Percentiles rank a stretch among this genome's conserved stretches.
Evolutionary conservation across 1,140 invertebrate species (phyloP).

Genomic region (Achatina immaculata): DNA sequence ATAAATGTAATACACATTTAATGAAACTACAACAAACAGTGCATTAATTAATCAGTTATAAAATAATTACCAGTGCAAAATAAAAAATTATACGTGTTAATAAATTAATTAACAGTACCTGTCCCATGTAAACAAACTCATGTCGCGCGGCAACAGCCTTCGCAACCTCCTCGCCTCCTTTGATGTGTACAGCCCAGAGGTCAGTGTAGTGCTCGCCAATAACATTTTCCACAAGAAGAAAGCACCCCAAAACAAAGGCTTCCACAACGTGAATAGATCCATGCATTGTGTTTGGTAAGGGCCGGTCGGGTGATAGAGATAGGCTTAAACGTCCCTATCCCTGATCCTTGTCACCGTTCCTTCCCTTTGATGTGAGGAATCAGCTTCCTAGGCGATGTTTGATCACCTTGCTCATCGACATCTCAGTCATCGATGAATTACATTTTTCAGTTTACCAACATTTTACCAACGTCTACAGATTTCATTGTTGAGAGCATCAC

Average conservation of each 20-base stretch:
- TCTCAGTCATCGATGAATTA: slow-evolving; percentile 26
- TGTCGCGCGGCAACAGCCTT: slow-evolving; percentile 51
- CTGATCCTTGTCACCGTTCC: slow-evolving; percentile 15
- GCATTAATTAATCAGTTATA: too few species aligned
- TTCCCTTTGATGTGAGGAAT: slow-evolving; percentile 21
- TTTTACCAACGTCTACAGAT: not conserved
- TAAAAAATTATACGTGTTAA: too few species aligned
- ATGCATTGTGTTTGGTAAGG: slow-evolving; percentile 50
- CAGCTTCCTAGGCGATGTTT: not conserved
- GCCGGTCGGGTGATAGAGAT: slow-evolving; percentile 40
- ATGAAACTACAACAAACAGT: too few species aligned
- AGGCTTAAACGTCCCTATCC: slow-evolving; percentile 24
- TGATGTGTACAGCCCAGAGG: slow-evolving; percentile 58
- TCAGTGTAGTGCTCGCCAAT: slow-evolving; percentile 54
- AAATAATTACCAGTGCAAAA: too few species aligned
- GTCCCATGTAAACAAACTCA: slow-evolving; percentile 56
- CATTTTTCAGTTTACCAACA: slow-evolving; percentile 25
- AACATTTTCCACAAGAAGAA: slow-evolving; percentile 46
- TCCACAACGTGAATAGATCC: slow-evolving; percentile 47
- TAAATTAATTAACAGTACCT: too few species aligned
- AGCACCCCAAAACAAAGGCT: slow-evolving; percentile 52
- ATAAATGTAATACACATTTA: too few species aligned
- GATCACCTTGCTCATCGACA: slow-evolving; percentile 21
- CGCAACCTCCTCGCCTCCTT: slow-evolving; percentile 56
- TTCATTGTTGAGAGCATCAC: not conserved